Evolutionary conservation across 64 coral and sea anemone genomes (phyloP).

Genomic region (Cladopsammia gracilis): DNA sequence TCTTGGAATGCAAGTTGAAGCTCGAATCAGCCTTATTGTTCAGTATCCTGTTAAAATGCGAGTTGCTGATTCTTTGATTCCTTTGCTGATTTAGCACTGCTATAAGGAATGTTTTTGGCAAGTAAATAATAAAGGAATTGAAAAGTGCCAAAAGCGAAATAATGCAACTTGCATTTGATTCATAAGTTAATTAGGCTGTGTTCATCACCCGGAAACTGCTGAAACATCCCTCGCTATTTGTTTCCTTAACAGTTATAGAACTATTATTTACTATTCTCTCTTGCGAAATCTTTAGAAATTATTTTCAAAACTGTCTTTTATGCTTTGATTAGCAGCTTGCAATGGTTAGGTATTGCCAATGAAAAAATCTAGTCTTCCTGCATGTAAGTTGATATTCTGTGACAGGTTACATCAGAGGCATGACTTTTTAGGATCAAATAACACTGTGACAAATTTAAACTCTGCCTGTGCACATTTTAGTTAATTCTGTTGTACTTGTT

Average conservation of each 20-base stretch:
- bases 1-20: not conserved
- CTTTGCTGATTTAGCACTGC: not conserved
- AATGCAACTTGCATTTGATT: not conserved
- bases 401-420: too few relatives aligned
- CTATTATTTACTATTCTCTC: too few relatives aligned
- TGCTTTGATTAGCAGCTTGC: not conserved
- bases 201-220: constrained; percentile 24
- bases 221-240: not conserved
- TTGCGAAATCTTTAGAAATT: not conserved
- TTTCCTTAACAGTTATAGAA: not conserved
- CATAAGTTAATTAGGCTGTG: not conserved
- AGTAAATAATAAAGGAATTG: not conserved
- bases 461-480: too few relatives aligned
- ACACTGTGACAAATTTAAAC: too few relatives aligned
- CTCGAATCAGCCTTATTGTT: not conserved
- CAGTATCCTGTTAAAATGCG: not conserved
- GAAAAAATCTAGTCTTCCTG: not conserved
- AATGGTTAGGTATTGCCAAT: not conserved
- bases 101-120: not conserved
- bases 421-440: too few relatives aligned
- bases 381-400: too few relatives aligned
- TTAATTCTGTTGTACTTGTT: too few relatives aligned
- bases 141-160: not conserved
- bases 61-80: not conserved
- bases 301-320: not conserved